Evolutionary conservation across 1,140 invertebrate genomes (phyloP).

Genomic region (Halictus rubicundus): DNA sequence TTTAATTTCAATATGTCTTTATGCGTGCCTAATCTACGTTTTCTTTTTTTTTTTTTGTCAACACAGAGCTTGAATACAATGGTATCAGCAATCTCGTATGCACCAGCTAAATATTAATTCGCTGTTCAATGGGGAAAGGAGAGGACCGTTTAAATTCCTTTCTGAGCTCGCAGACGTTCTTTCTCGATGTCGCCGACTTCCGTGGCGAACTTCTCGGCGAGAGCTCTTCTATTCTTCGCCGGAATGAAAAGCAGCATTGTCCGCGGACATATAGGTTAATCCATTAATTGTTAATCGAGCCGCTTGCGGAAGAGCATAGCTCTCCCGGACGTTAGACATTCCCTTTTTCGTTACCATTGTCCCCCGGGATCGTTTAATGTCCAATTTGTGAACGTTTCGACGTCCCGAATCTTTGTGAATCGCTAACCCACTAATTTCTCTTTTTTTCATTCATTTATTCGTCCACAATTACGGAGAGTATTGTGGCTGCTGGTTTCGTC

Average conservation of each 20-base stretch:
- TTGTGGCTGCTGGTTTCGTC: background rate
- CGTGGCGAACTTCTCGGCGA: background rate
- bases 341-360: background rate
- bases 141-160: background rate
- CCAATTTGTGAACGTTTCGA: background rate
- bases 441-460: background rate
- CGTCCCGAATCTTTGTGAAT: background rate
- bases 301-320: background rate
- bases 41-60: too few relatives aligned
- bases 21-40: too few relatives aligned
- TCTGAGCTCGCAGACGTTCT: background rate
- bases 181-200: background rate
- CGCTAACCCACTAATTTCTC: too few relatives aligned
- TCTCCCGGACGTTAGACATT: background rate
- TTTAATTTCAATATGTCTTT: too few relatives aligned
- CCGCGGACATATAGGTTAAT: background rate
- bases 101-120: background rate
- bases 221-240: background rate
- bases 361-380: background rate
- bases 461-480: background rate
- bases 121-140: background rate
- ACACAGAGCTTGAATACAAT: too few relatives aligned
- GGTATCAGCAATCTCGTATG: too few relatives aligned
- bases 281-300: background rate
- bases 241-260: background rate